Base-by-base conservation (phyloP, 2,113 vertebrate genomes). In the Sapayoa aenigma region DNA sequence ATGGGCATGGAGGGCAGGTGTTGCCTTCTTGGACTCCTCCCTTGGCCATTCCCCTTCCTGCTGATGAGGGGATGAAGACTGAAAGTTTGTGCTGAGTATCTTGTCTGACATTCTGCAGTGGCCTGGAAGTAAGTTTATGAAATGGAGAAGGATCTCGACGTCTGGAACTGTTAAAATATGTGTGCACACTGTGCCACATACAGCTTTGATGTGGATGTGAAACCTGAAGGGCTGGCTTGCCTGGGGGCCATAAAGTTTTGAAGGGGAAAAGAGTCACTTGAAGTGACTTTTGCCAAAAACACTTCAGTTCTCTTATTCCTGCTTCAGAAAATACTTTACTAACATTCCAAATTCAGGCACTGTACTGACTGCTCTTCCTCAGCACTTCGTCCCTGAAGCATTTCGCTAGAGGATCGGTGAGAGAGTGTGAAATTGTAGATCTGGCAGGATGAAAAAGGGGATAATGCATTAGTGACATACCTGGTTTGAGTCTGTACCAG, bases 201-300 rank as follows among this genome's bases (percentile, higher is more conserved):
- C 5, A 18, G 49, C 73, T 95, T 88, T 84, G 44, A 49, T 94
- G 46, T 76, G 60, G 23, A 50, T 83, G 25, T 94, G 89, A 94
- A 87, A 52, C 30, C 30, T 18, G 1, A 50, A 56, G 25, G 56
- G 16, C 67, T 72, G 60, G 9, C 15, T 95, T 87, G 76, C 88
- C 84, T 89, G 4, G 2, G 47, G 95, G 80, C 86, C 23, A 1
- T 27, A 25, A 39, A 76, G 22, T n/a, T 83, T 33, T 10, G 50
- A 73, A 89, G 81, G 87, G 21, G 63, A 91, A 84, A 56, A 63
- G 67, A 95, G 67, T 83, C 39, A 9, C 62, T 87, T 55, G 6
- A 66, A 66, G 37, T 53, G 49, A 46, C 62, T 95, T 91, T 21
- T 60, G 46, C 13, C 15, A 33, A 27, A 89, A 91, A 5, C 12